These are phyloP conservation scores for Thymelicus lineola DNA, from an alignment of 2,888 invertebrate genomes.

Conservation along the genomic window DNA sequence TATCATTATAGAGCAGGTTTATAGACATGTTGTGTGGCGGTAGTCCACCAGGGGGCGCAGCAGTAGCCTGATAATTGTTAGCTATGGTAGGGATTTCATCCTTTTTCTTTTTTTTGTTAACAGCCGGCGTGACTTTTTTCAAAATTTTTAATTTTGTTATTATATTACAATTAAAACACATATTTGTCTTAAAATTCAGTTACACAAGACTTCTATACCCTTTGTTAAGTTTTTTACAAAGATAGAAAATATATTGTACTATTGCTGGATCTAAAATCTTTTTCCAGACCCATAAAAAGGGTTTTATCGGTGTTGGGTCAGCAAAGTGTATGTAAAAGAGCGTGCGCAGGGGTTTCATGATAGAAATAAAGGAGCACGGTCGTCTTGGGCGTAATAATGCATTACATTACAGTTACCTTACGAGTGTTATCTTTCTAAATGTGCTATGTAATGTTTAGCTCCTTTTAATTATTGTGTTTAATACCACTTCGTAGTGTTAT, in stretches of 20 bases:
- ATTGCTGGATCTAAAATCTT: constrained; percentile 71
- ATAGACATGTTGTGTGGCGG: no score
- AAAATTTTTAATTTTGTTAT: no score
- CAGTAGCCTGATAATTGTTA: no score
- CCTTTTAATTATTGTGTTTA: not conserved
- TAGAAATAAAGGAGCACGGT: constrained; percentile 69
- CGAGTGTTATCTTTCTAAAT: not conserved
- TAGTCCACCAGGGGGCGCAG: no score
- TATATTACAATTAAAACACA: no score
- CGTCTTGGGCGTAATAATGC: constrained; percentile 63
- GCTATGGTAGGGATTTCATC: no score
- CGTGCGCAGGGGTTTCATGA: constrained; percentile 61
- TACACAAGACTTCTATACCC: constrained; percentile 15
- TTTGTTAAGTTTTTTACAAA: constrained; percentile 4
- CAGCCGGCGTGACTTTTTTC: no score
- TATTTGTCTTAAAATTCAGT: constrained; percentile 22
- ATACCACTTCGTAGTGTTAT: no score
- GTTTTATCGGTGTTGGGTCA: constrained; percentile 79
- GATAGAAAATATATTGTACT: constrained; percentile 52
- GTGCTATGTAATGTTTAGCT: not conserved
- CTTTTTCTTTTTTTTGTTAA: no score
- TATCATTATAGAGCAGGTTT: no score
- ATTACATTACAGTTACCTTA: constrained; percentile 47
- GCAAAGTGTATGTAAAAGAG: constrained; percentile 82
- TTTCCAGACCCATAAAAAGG: constrained; percentile 75